Evolutionary conservation across 2,113 vertebrate genomes (phyloP).

Genomic region (Etia nguti): DNA sequence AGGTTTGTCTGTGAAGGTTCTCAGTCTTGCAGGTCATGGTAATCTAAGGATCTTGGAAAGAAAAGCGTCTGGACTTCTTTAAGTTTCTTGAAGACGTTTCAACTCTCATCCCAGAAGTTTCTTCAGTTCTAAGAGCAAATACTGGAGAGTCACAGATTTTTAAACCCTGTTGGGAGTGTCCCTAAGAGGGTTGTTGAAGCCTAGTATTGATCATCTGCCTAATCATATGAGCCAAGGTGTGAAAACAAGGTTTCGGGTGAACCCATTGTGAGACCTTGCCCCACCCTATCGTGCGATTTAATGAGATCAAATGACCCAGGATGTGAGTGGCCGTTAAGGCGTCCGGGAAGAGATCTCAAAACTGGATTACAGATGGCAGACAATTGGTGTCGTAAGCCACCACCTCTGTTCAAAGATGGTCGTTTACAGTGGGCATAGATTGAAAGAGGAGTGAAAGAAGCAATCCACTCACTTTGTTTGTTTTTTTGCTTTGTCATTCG

Average conservation of each 20-base stretch:
- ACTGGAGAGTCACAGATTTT: not conserved
- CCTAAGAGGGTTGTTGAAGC: not conserved
- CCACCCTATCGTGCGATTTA: not conserved
- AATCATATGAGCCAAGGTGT: not conserved
- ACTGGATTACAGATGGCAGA: not conserved
- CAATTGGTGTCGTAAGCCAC: not conserved
- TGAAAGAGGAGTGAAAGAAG: too few species aligned
- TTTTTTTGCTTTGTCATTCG: not conserved
- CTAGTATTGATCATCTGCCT: not conserved
- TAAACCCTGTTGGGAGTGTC: not conserved
- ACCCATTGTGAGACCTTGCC: not conserved
- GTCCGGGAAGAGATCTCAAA: not conserved
- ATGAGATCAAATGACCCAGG: not conserved
- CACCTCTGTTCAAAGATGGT: not conserved
- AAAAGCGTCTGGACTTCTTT: not conserved
- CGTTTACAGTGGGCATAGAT: not conserved
- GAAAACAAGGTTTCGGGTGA: not conserved
- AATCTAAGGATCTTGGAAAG: fast-evolving
- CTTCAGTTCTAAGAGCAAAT: not conserved
- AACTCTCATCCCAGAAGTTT: not conserved
- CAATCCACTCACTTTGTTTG: not conserved
- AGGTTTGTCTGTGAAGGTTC: not conserved
- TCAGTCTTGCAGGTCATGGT: not conserved
- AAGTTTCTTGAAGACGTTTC: not conserved
- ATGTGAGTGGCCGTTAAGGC: not conserved